phyloP scores from a whole-genome alignment of 2,113 vertebrate species.

The Phaethon lepturus region DNA sequence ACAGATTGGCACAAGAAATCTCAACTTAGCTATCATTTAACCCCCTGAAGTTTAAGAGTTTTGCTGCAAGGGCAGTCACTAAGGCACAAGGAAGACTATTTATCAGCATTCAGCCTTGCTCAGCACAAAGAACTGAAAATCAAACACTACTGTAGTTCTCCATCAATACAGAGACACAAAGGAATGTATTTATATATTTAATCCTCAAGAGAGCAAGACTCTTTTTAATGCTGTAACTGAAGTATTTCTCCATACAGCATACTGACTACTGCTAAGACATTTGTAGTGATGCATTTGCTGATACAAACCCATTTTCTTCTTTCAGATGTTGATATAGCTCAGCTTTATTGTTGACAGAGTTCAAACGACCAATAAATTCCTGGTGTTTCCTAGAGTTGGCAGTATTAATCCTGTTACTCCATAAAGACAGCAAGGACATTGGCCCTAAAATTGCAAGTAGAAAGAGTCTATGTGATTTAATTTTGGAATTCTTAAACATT shows the following conservation, averaged over 20 bases:
- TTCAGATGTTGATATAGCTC: constrained; percentile 97
- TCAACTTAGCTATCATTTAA: background rate
- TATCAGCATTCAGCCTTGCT: background rate
- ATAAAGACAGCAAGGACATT: constrained; percentile 91
- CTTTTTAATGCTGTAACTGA: background rate
- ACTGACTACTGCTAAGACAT: background rate
- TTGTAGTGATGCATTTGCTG: background rate
- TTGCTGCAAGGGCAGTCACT: background rate
- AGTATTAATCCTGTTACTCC: constrained; percentile 95
- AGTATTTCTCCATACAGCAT: background rate
- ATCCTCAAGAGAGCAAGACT: background rate
- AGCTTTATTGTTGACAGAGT: constrained; percentile 92
- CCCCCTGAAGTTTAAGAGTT: background rate
- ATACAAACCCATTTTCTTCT: constrained; percentile 95
- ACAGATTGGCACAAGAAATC: background rate
- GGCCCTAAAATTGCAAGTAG: constrained; percentile 80
- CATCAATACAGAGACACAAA: background rate
- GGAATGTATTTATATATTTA: background rate
- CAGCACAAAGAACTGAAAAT: background rate
- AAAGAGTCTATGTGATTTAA: background rate
- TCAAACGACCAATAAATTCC: constrained; percentile 92
- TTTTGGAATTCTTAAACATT: background rate
- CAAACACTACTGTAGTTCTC: background rate
- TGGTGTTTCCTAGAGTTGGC: constrained; percentile 97
- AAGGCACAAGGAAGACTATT: background rate